A percentile compares a stretch with the other conserved stretches of the same genome.
phyloP scores from a whole-genome alignment of 2,888 invertebrate genomes.

The Plebejus melissa region DNA sequence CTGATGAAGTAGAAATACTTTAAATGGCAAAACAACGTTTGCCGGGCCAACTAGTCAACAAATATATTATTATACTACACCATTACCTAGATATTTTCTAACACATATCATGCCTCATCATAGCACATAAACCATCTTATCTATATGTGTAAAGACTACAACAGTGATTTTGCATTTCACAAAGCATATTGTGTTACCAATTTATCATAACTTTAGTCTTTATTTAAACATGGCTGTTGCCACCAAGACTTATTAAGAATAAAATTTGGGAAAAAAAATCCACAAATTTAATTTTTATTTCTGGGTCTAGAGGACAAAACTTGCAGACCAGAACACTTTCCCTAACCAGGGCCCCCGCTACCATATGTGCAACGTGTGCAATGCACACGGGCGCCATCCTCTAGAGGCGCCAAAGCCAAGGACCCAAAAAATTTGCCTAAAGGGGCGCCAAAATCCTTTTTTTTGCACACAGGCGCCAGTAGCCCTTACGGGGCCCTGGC shows the following conservation, averaged over 20 bases:
- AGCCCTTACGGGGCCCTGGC: background rate
- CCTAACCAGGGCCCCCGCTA: background rate
- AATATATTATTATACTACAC: background rate
- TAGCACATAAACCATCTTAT: slow-evolving; percentile 32
- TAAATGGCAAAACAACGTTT: too few species aligned
- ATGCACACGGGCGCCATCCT: too few species aligned
- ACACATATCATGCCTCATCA: slow-evolving; percentile 25
- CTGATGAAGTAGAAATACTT: too few species aligned
- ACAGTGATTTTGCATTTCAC: slow-evolving; percentile 27
- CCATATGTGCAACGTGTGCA: too few species aligned
- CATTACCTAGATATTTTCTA: slow-evolving; percentile 4
- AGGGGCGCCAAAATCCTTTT: too few species aligned
- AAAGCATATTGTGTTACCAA: slow-evolving; percentile 3
- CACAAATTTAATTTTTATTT: background rate
- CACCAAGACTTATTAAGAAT: background rate
- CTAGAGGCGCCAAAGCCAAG: too few species aligned
- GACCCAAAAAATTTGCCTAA: too few species aligned
- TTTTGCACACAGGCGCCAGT: too few species aligned
- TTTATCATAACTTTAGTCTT: background rate
- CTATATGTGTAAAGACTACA: slow-evolving; percentile 10
- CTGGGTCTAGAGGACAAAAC: background rate
- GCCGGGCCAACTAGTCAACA: background rate
- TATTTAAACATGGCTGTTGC: background rate
- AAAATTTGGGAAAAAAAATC: background rate
- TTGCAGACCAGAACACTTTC: background rate